phyloP scores from a whole-genome alignment of 1,140 invertebrate genomes.

The Brachionus angularis region DNA sequence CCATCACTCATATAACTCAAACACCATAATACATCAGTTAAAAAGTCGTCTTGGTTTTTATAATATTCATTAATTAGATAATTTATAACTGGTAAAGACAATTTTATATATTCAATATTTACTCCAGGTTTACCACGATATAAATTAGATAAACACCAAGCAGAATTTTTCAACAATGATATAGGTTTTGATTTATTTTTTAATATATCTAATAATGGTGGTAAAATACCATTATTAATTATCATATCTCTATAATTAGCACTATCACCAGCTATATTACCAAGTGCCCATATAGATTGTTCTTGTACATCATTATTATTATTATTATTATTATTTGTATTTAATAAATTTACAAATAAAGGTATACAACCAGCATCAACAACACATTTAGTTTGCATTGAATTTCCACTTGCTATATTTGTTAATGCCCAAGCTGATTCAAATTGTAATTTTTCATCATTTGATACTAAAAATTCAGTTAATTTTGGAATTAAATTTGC shows the following conservation, averaged over 20 bases:
- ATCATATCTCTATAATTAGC: slow-evolving; percentile 74
- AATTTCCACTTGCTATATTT: slow-evolving; percentile 60
- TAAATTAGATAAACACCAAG: slow-evolving; percentile 94
- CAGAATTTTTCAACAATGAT: slow-evolving; percentile 85
- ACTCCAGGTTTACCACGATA: slow-evolving; percentile 78
- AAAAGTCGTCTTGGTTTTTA: slow-evolving; percentile 85
- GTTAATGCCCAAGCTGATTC: slow-evolving; percentile 61
- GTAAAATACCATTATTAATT: slow-evolving; percentile 85
- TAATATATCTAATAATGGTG: slow-evolving; percentile 69
- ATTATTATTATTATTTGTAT: slow-evolving; percentile 47
- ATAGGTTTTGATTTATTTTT: slow-evolving; percentile 62
- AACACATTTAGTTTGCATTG: slow-evolving; percentile 57
- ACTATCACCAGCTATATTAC: slow-evolving; percentile 61
- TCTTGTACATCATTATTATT: slow-evolving; percentile 53
- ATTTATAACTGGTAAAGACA: slow-evolving; percentile 87
- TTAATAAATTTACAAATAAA: slow-evolving; percentile 53
- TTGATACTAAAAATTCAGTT: slow-evolving; percentile 45
- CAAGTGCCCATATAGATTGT: slow-evolving; percentile 60
- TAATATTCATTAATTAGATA: slow-evolving; percentile 89
- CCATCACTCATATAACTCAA: slow-evolving; percentile 97
- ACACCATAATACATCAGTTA: slow-evolving; percentile 93
- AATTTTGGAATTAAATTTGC: slow-evolving; percentile 45
- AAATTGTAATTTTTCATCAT: slow-evolving; percentile 63
- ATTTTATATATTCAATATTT: slow-evolving; percentile 69
- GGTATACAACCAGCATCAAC: slow-evolving; percentile 56